Evolutionary conservation across 2,888 invertebrate species (phyloP).

Genomic region (Dasypogon diadema): DNA sequence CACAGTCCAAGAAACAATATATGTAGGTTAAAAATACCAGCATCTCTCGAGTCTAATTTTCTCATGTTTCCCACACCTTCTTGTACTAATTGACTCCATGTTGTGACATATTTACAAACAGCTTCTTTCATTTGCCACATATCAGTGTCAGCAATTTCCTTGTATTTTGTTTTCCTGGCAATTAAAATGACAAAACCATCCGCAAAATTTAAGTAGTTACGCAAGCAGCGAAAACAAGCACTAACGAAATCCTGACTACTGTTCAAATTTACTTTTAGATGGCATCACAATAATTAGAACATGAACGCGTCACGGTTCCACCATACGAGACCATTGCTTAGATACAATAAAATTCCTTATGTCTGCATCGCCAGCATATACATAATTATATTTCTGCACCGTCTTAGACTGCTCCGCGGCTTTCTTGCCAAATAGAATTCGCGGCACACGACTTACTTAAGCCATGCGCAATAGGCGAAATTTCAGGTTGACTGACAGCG

Average conservation of each 20-base stretch:
- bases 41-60: neutral
- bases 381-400: slow-evolving; percentile 4
- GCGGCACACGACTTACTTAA: slow-evolving; percentile 22
- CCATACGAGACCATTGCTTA: neutral
- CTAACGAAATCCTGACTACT: slow-evolving; percentile 6
- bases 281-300: slow-evolving; percentile 37
- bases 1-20: too few relatives aligned
- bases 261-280: slow-evolving; percentile 25
- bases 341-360: slow-evolving; percentile 27
- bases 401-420: neutral
- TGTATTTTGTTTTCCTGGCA: slow-evolving; percentile 1
- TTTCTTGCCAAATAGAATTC: slow-evolving; percentile 33
- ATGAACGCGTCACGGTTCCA: slow-evolving; percentile 22
- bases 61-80: neutral
- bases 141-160: slow-evolving; percentile 27
- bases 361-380: slow-evolving; percentile 25
- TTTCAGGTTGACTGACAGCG: slow-evolving; percentile 4
- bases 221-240: slow-evolving; percentile 24
- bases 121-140: slow-evolving; percentile 1
- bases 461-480: slow-evolving; percentile 27
- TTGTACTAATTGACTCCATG: slow-evolving; percentile 18
- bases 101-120: slow-evolving; percentile 13
- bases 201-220: slow-evolving; percentile 27
- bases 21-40: neutral
- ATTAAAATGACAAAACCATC: slow-evolving; percentile 25